These are phyloP conservation scores for Sebastes matsubarae DNA, from an alignment of 2,797 vertebrate genomes.

Conservation along the genomic window DNA sequence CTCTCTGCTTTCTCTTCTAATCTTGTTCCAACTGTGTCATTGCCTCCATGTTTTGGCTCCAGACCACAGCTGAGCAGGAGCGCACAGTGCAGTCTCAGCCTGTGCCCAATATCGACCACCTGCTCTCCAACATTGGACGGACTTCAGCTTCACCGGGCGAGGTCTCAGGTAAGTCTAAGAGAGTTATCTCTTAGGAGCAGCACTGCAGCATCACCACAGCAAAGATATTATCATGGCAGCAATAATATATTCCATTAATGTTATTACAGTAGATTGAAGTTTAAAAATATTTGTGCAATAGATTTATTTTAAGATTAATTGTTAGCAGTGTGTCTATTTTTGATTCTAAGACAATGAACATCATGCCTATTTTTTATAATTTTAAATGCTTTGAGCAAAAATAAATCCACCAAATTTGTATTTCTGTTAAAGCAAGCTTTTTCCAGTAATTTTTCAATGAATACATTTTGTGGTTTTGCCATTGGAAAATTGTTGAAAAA, in stretches of 20 bases:
- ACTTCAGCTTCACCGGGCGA: conserved; percentile 91
- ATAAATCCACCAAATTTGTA: conserved; percentile 42
- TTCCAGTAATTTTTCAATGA: conserved; percentile 72
- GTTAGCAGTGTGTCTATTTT: conserved; percentile 25
- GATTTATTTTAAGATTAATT: conserved; percentile 16
- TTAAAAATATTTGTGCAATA: conserved; percentile 13
- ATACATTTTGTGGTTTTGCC: conserved; percentile 4
- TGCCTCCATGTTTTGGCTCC: conserved; percentile 81
- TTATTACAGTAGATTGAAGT: not conserved
- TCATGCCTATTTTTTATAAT: conserved; percentile 46
- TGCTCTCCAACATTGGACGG: conserved; percentile 97
- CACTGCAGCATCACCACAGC: conserved; percentile 2
- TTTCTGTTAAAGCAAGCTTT: conserved; percentile 67
- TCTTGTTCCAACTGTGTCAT: not conserved
- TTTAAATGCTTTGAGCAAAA: conserved; percentile 59
- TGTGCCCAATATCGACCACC: conserved; percentile 99
- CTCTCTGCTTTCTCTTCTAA: not conserved
- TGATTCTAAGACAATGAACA: conserved; percentile 43
- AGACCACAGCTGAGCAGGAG: conserved; percentile 93
- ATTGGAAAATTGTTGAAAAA: conserved; percentile 70
- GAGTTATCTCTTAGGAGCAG: conserved; percentile 40
- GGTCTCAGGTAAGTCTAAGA: conserved; percentile 93
- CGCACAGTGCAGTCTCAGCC: conserved; percentile 97
- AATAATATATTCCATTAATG: not conserved
- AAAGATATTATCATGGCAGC: conserved; percentile 9